These are phyloP conservation scores for Pseudopodoces humilis DNA, from an alignment of 2,113 vertebrate species.

Conservation along the genomic window DNA sequence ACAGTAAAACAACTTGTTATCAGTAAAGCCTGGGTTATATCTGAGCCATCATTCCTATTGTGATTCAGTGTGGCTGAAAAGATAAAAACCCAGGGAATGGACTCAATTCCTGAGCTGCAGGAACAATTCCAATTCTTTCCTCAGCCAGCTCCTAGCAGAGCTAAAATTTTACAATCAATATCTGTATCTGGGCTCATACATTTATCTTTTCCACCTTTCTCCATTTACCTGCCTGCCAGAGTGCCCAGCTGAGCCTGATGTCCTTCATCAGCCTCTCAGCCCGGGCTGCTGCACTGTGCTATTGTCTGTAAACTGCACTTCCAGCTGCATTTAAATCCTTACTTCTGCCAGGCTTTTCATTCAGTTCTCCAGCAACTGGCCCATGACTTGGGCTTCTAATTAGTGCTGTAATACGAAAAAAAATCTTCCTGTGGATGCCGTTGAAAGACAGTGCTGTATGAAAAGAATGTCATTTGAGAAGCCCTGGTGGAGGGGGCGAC, in stretches of 20 bases:
- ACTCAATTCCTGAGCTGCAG: neutral
- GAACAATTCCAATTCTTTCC: neutral
- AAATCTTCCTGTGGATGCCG: neutral
- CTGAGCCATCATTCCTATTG: neutral
- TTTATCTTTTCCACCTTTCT: neutral
- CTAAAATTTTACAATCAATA: neutral
- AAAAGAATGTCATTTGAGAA: accelerated
- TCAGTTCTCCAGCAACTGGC: neutral
- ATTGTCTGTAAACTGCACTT: neutral
- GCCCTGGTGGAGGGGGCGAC: neutral
- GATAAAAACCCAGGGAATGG: neutral
- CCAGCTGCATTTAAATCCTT: neutral
- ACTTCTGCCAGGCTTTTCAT: neutral
- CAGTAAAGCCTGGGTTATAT: neutral
- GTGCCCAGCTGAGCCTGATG: neutral
- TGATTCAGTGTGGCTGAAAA: neutral
- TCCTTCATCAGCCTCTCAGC: neutral
- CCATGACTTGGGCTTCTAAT: neutral
- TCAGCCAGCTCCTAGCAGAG: neutral
- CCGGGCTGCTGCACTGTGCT: neutral
- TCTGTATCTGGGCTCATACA: neutral
- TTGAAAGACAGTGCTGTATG: neutral
- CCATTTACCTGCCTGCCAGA: neutral
- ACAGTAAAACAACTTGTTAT: neutral
- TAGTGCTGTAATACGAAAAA: neutral